Conservation (phyloP, 2,113 vertebrate species). For the Ariopsis seemanni region DNA sequence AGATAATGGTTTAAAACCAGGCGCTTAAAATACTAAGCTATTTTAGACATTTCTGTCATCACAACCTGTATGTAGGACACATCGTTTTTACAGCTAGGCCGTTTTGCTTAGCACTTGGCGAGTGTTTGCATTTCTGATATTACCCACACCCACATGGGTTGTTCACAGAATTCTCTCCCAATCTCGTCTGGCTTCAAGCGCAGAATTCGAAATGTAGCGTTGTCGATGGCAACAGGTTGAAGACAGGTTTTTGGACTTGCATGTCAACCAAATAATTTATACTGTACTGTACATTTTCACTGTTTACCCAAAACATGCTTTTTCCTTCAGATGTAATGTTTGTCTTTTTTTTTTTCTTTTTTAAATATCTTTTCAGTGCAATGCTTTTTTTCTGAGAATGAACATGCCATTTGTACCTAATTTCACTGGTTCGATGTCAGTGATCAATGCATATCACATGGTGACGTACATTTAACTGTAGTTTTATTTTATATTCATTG, state of each 20-base stretch:
- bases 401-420: slow-evolving; percentile 8
- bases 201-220: background rate
- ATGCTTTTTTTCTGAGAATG: slow-evolving; percentile 23
- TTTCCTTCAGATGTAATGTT: background rate
- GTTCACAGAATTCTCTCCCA: background rate
- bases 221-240: background rate
- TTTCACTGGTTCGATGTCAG: slow-evolving; percentile 1
- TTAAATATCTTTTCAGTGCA: slow-evolving; percentile 18
- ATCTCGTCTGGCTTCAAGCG: background rate
- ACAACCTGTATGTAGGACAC: background rate
- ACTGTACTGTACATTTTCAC: background rate
- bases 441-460: background rate
- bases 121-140: too few relatives aligned
- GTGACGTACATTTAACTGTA: background rate
- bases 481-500: slow-evolving; percentile 18
- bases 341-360: slow-evolving; percentile 2
- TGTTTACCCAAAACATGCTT: slow-evolving; percentile 2
- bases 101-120: background rate
- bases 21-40: background rate
- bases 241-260: background rate
- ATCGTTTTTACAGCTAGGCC: background rate
- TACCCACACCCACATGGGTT: background rate
- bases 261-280: slow-evolving; percentile 8
- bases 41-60: background rate
- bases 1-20: background rate